Percentiles rank a stretch among this genome's conserved stretches.
phyloP scores from a whole-genome alignment of 2,888 invertebrate species.

The Philaethria dido region DNA sequence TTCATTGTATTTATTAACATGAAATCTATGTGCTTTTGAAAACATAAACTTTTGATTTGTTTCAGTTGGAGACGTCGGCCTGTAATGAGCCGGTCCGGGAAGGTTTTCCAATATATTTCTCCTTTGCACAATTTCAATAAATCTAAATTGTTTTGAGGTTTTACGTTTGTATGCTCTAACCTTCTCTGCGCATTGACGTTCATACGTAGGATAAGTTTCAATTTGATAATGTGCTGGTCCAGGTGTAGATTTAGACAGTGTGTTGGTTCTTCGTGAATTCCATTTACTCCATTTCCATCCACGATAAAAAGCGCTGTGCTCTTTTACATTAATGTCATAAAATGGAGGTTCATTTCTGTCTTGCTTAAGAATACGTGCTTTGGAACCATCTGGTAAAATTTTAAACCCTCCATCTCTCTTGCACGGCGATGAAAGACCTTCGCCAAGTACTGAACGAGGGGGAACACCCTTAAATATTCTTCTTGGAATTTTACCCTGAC shows the following conservation, averaged over 20 bases:
- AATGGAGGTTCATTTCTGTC: conserved; percentile 56
- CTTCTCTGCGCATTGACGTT: conserved; percentile 61
- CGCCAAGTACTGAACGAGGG: conserved; percentile 49
- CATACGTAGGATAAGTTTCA: conserved; percentile 48
- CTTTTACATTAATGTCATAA: conserved; percentile 60
- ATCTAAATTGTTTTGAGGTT: conserved; percentile 65
- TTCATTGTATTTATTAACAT: conserved; percentile 44
- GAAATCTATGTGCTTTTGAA: conserved; percentile 60
- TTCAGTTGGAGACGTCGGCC: conserved; percentile 55
- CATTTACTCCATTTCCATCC: conserved; percentile 76
- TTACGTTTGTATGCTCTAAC: conserved; percentile 59
- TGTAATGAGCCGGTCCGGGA: conserved; percentile 67
- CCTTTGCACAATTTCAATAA: conserved; percentile 65
- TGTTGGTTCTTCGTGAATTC: conserved; percentile 53
- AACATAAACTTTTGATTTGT: conserved; percentile 55
- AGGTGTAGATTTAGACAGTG: conserved; percentile 51
- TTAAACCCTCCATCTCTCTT: conserved; percentile 55
- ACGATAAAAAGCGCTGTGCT: conserved; percentile 62
- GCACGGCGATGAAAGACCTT: conserved; percentile 55
- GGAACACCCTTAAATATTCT: conserved; percentile 61
- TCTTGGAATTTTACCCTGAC: conserved; percentile 58
- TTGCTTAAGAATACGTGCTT: conserved; percentile 47
- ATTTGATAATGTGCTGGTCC: conserved; percentile 67
- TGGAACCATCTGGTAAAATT: conserved; percentile 49
- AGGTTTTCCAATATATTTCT: conserved; percentile 56